Base-by-base conservation (phyloP, 2,797 vertebrate genomes). In the Corythornis leucogaster region DNA sequence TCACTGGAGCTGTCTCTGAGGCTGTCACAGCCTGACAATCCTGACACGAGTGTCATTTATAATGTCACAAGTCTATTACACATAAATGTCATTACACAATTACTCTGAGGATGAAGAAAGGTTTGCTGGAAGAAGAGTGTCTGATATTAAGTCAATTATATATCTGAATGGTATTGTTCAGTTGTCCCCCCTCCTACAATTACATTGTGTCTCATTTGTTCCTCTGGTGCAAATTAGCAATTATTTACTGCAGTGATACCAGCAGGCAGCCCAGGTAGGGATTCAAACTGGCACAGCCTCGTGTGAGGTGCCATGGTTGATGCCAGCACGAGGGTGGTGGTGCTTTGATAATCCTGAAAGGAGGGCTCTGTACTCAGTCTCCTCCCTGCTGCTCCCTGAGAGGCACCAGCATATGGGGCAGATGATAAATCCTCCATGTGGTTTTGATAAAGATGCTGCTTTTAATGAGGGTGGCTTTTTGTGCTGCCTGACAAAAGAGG, bases 51-150 rank as follows among this genome's bases (percentile, higher is more conserved):
- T 97, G 97, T 97, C 98, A 97, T 96, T 97, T 97, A 96, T 97
- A 97, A 98, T 97, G 96, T 96, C 97, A 97, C 97, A 96, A 97
- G 95, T 97, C 97, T 98, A 97, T 97, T 97, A 94, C 92, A 91
- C 95, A 95, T 87, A 97, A 97, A 95, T 96, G 96, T 96, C 97
- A 97, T 98, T 97, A 97, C 95, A 97, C 97, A 97, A 97, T 97
- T 96, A 97, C 38, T 71, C 53, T 18, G 84, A 89, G 95, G 97
- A 96, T 81, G 92, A 77, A 78, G 92, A 89, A 94, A 95, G 85
- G 57, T 91, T 93, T 54, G 45, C 69, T 75, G 62, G 90, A 89
- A 85, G 82, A 51, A 78, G 85, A 91, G 73, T 28, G 81, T 92
- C 95, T 89, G 91, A 86, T 61, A 93, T 95, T 95, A 93, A 94